These are phyloP conservation scores for Lymantria dispar DNA, from an alignment of 2,888 invertebrate species.

Conservation along the genomic window DNA sequence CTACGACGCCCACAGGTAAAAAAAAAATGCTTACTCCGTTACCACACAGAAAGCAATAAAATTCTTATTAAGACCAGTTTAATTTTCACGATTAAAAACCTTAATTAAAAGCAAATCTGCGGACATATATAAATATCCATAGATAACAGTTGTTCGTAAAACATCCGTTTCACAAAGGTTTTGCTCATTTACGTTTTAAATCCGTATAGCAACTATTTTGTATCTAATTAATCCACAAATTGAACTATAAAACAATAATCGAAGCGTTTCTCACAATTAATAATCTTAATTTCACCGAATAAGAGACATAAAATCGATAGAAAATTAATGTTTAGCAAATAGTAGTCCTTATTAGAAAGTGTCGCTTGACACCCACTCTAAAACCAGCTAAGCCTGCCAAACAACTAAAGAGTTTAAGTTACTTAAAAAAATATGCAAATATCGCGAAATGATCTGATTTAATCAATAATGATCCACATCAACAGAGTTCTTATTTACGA, in stretches of 20 bases:
- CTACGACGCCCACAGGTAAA: too few species aligned
- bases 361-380: constrained; percentile 17
- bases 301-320: background rate
- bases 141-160: too few species aligned
- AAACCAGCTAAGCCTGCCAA: constrained; percentile 15
- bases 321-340: constrained; percentile 2
- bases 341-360: constrained; percentile 22
- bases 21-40: too few species aligned
- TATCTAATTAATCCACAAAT: background rate
- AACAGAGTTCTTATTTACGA: background rate
- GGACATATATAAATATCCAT: too few species aligned
- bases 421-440: constrained; percentile 20
- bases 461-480: background rate
- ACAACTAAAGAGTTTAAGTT: constrained; percentile 11
- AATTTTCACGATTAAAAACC: too few species aligned
- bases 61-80: too few species aligned
- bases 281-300: background rate
- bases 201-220: background rate
- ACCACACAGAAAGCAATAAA: too few species aligned
- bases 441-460: constrained; percentile 7
- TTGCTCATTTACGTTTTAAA: background rate
- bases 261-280: background rate
- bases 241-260: background rate
- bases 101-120: too few species aligned
- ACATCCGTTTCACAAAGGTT: too few species aligned